Conservation (phyloP, 2,888 invertebrate genomes). For the Shargacucullia verbasci region DNA sequence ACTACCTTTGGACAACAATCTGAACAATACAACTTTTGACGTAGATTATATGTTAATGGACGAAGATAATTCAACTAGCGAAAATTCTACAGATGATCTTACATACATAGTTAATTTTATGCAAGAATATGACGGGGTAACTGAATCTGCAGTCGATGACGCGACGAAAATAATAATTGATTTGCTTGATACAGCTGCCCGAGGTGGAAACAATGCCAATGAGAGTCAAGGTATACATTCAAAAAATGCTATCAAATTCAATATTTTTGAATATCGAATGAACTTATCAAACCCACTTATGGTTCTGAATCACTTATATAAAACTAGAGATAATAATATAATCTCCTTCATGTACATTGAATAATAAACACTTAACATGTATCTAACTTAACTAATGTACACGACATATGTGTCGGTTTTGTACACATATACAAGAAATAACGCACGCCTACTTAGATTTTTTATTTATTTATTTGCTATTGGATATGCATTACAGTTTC, state of each 20-base stretch:
- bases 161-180: constrained; percentile 57
- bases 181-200: constrained; percentile 52
- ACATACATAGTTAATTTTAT: constrained; percentile 23
- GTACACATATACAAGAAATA: no score
- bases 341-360: no score
- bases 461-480: no score
- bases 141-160: constrained; percentile 18
- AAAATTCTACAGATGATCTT: constrained; percentile 8
- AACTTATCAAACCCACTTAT: no score
- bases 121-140: constrained; percentile 15
- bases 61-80: constrained; percentile 38
- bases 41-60: constrained; percentile 49
- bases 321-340: no score
- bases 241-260: not conserved
- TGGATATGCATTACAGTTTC: no score
- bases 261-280: no score
- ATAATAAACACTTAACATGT: no score
- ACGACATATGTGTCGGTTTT: no score
- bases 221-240: constrained; percentile 30
- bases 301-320: no score
- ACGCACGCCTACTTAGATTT: no score
- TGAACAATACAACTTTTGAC: constrained; percentile 33
- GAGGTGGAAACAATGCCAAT: constrained; percentile 13
- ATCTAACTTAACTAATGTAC: no score
- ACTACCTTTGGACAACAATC: constrained; percentile 36